phyloP scores from a whole-genome alignment of 35 echinoderm and acorn worm species.

The Apostichopus parvimensis region DNA sequence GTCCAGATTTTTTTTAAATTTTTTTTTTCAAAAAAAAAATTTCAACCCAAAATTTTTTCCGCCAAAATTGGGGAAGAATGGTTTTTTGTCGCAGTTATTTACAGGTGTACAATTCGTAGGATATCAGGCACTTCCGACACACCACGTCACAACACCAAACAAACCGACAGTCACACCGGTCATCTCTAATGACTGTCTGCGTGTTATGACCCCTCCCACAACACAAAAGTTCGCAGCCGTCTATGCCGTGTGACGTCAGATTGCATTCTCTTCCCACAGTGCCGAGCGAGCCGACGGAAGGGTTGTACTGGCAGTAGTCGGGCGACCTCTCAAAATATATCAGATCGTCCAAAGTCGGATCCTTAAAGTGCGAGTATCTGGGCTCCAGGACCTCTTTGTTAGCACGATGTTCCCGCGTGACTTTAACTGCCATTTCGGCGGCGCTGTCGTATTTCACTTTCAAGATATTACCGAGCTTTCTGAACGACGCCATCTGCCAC shows the following conservation, averaged over 20 bases:
- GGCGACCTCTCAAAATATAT: conserved; percentile 91
- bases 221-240: conserved; percentile 89
- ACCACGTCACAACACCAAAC: conserved; percentile 95
- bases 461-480: conserved; percentile 73
- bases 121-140: conserved; percentile 70
- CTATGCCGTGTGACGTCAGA: conserved; percentile 75
- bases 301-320: conserved; percentile 78
- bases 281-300: conserved; percentile 77
- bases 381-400: conserved; percentile 59
- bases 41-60: background rate
- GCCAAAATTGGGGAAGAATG: background rate
- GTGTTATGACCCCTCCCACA: conserved; percentile 94
- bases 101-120: conserved; percentile 89
- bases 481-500: conserved; percentile 86
- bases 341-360: conserved; percentile 74
- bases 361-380: conserved; percentile 72
- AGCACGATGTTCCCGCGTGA: conserved; percentile 26
- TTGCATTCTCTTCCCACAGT: conserved; percentile 82
- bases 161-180: conserved; percentile 90
- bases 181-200: conserved; percentile 54
- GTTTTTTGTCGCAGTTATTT: conserved; percentile 59
- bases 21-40: no score
- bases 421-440: conserved; percentile 77
- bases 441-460: conserved; percentile 98
- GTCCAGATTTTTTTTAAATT: no score